Percentiles rank a stretch among this genome's conserved stretches.
phyloP scores from a whole-genome alignment of 2,797 vertebrate genomes.

The Pagetopsis macropterus region DNA sequence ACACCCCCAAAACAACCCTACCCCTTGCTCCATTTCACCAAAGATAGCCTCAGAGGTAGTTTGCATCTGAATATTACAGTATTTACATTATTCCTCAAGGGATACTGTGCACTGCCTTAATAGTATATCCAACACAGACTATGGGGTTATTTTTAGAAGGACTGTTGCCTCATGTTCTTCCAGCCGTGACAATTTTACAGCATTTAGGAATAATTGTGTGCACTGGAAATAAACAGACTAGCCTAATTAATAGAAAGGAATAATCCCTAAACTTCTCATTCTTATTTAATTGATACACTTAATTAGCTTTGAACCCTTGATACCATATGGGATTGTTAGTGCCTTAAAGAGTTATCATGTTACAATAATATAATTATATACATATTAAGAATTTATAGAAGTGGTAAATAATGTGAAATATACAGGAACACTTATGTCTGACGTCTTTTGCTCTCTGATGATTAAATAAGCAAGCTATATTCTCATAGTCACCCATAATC shows the following conservation, averaged over 20 bases:
- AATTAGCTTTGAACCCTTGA: slow-evolving; percentile 28
- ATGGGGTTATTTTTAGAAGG: slow-evolving; percentile 7
- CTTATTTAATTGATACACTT: slow-evolving; percentile 22
- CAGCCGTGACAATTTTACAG: not conserved
- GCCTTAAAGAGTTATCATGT: slow-evolving; percentile 13
- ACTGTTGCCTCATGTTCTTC: not conserved
- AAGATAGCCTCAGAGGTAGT: slow-evolving; percentile 28
- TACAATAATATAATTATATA: slow-evolving; percentile 32
- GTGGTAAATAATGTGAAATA: slow-evolving; percentile 35
- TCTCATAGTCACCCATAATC: slow-evolving; percentile 28
- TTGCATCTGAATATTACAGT: slow-evolving; percentile 42
- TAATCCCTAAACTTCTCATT: slow-evolving; percentile 6
- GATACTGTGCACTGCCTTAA: slow-evolving; percentile 18
- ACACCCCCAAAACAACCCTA: slow-evolving; percentile 38
- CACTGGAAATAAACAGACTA: not conserved
- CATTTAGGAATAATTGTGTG: not conserved
- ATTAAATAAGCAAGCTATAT: slow-evolving; percentile 46
- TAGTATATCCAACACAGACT: slow-evolving; percentile 22
- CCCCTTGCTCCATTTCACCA: slow-evolving; percentile 40
- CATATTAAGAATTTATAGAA: slow-evolving; percentile 21
- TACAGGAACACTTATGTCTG: slow-evolving; percentile 32
- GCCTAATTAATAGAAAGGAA: not conserved
- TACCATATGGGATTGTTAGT: slow-evolving; percentile 4
- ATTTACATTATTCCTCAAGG: slow-evolving; percentile 47
- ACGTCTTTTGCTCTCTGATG: slow-evolving; percentile 18